Base-by-base conservation (phyloP, 2,888 invertebrate species). In the Opisthograptis luteolata region DNA sequence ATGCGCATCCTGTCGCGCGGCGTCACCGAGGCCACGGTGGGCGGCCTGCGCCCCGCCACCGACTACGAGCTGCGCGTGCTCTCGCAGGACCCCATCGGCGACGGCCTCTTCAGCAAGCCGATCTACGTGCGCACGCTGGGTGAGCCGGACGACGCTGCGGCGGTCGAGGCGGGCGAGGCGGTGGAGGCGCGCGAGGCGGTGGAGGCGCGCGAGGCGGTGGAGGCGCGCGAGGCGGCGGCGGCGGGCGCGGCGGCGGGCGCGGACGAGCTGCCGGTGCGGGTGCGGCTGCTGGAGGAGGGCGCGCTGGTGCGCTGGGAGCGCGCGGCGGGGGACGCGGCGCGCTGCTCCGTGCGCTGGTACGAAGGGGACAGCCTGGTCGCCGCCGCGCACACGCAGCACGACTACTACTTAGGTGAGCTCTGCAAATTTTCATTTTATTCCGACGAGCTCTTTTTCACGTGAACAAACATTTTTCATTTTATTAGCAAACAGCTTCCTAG, bases 41-140 rank as follows among this genome's bases (percentile, higher is more conserved):
- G 93, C 60, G 94, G 95, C 62, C 92, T 98, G 61, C 91, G 92
- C 53, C 94, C 97, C 12, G 95, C 87, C 54, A 92, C 94, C 13
- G 94, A 95, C 73, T 98, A 98, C 83, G 97, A 98, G 84, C 94
- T 98, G 75, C 96, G 97, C 93, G 96, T 98, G 35, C 92, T 97
- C 36, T 95, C 97, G 64, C 95, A 96, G 79, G 97, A 98, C 81
- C 81, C 78, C 52, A 93, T 95, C 69, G 97, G 97, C 4, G 97
- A 97, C 69, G 97, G 98, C 14, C 94, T 97, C 87, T 97, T 97
- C 65, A 98, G 98, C 83, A 96, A 96, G 79, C 93, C 95, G 7
- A 91, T 97, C 19, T 92, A 93, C 65, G 93, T 95, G 44, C 92
- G 92, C 72, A 97, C 97, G 0, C 93, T 93, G n/a, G 84, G 86